Evolutionary conservation across 1,140 invertebrate species (phyloP).

Genomic region (Diploscapter pachys): DNA sequence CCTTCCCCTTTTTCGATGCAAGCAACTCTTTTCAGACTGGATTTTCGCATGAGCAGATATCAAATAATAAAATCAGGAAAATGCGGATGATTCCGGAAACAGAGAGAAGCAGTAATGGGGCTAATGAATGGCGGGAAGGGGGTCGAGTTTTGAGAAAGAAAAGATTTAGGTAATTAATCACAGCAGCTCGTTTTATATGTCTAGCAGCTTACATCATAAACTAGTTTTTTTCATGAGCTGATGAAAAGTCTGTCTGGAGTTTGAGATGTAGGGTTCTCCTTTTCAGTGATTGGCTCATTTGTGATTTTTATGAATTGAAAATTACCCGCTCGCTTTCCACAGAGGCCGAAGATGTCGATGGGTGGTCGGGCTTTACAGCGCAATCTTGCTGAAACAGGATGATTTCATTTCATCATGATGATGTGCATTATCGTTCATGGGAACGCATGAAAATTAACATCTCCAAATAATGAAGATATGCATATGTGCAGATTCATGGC

Average conservation of each 20-base stretch:
- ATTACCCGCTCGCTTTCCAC: neutral
- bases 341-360: neutral
- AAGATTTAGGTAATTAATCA: slow-evolving; percentile 13
- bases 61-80: slow-evolving; percentile 3
- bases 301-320: no score
- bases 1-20: no score
- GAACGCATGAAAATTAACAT: no score
- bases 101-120: slow-evolving; percentile 1
- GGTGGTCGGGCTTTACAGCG: slow-evolving; percentile 11
- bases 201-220: slow-evolving; percentile 12
- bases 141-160: neutral
- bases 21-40: no score
- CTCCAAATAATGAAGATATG: no score
- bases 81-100: slow-evolving; percentile 8
- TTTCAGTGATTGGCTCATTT: no score
- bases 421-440: neutral
- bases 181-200: slow-evolving; percentile 1
- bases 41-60: no score
- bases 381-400: slow-evolving; percentile 15
- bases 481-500: no score
- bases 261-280: no score
- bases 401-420: neutral
- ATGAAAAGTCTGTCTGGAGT: no score
- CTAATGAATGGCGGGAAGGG: neutral
- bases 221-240: neutral